Percentiles rank a stretch among this genome's conserved stretches.
Conservation (phyloP, 2,113 vertebrate species). For the Arvicanthis niloticus region DNA sequence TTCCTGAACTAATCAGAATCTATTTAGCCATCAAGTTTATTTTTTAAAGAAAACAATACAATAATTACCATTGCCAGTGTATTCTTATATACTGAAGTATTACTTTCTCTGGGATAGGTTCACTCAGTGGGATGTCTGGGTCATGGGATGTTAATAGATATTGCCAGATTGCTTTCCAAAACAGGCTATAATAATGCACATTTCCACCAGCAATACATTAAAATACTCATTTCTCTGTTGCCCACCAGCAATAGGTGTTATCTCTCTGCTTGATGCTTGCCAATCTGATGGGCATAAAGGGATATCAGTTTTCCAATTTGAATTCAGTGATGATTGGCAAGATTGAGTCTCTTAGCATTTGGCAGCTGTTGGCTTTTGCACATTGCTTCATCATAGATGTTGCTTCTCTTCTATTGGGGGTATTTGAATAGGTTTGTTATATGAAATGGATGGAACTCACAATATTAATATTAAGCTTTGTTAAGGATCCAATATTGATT, state of each 20-base stretch:
- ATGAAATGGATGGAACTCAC: not conserved
- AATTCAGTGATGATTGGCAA: not conserved
- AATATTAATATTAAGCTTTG: not conserved
- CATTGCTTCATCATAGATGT: not conserved
- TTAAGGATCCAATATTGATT: not conserved
- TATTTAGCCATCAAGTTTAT: not conserved
- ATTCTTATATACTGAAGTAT: not conserved
- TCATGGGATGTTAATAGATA: slow-evolving; percentile 52
- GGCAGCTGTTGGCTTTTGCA: not conserved
- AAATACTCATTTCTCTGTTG: not conserved
- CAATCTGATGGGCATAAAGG: slow-evolving; percentile 28
- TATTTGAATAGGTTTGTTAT: not conserved
- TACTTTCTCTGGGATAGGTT: slow-evolving; percentile 63
- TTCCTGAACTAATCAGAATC: not conserved
- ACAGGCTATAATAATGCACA: not conserved
- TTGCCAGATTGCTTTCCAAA: slow-evolving; percentile 39
- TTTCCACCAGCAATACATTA: slow-evolving; percentile 40
- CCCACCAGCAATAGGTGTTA: not conserved
- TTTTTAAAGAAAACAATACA: not conserved
- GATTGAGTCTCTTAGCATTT: not conserved
- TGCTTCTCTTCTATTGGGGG: slow-evolving; percentile 10
- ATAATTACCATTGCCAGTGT: not conserved
- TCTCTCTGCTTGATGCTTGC: not conserved
- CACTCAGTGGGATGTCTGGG: not conserved
- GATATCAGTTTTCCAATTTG: slow-evolving; percentile 22